Conservation (phyloP, 2,888 invertebrate species). For the Microdon myrmicae region DNA sequence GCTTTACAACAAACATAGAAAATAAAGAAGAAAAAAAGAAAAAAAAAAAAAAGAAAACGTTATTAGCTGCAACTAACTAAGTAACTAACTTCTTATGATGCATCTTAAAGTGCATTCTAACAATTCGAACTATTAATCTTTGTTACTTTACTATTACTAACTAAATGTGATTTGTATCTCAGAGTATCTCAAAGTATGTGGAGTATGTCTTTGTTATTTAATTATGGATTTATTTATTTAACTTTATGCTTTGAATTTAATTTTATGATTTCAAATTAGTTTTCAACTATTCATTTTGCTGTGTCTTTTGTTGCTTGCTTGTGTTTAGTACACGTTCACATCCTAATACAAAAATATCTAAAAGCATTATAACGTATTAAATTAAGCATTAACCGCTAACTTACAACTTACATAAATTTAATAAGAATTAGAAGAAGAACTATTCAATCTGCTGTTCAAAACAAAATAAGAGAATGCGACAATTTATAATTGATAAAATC, state of each 20-base stretch:
- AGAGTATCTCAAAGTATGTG: slow-evolving; percentile 33
- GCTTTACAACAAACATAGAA: slow-evolving; percentile 27
- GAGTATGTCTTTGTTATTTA: slow-evolving; percentile 11
- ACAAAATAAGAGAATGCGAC: too few species aligned
- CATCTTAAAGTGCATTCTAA: slow-evolving; percentile 16
- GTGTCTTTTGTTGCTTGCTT: slow-evolving; percentile 45
- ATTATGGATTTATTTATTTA: too few species aligned
- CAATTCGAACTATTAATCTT: slow-evolving; percentile 41
- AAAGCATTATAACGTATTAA: too few species aligned
- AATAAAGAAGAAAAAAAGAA: slow-evolving; percentile 9
- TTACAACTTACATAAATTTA: too few species aligned
- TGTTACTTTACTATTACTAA: slow-evolving; percentile 35
- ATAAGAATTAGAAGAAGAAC: too few species aligned
- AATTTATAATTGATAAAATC: too few species aligned
- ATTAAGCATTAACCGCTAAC: too few species aligned
- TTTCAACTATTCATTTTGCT: slow-evolving; percentile 24
- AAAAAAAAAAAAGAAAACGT: slow-evolving; percentile 17
- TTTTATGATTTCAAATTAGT: neutral
- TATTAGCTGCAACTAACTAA: slow-evolving; percentile 35
- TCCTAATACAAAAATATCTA: too few species aligned
- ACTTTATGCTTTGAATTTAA: slow-evolving; percentile 8
- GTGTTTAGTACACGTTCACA: too few species aligned
- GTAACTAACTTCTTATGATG: slow-evolving; percentile 29
- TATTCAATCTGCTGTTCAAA: too few species aligned
- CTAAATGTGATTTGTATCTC: slow-evolving; percentile 51